Conservation (phyloP, 2,113 vertebrate species). For the Thinocorus orbignyianus region DNA sequence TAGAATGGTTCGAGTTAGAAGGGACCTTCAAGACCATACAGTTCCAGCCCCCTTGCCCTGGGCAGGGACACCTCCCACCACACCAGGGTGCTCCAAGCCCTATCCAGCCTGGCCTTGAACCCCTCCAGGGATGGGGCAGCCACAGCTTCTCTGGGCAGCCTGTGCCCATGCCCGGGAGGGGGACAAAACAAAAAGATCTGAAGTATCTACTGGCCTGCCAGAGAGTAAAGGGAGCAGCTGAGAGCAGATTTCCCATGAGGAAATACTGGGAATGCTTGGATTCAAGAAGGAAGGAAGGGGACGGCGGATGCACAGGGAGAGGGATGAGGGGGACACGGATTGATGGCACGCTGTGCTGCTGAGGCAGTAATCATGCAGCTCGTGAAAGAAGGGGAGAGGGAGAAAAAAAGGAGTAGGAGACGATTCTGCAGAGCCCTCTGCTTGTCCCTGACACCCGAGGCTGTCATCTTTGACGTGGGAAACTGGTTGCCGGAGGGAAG, state of each 20-base stretch:
- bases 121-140: no score
- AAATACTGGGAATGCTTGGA: background rate
- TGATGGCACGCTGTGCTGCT: background rate
- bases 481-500: background rate
- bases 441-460: background rate
- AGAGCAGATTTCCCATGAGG: background rate
- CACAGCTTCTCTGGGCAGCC: no score
- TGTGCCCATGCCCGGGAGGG: background rate
- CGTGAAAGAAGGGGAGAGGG: no score
- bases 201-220: background rate
- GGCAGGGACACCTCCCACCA: no score
- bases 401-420: background rate
- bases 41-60: no score
- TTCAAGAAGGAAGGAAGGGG: background rate
- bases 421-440: background rate
- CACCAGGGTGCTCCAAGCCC: no score
- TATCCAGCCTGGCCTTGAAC: no score
- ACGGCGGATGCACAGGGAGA: fast-evolving
- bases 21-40: no score
- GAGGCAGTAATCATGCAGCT: no score
- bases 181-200: background rate
- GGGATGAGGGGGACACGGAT: fast-evolving
- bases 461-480: background rate
- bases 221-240: background rate
- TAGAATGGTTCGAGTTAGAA: no score